phyloP scores from a whole-genome alignment of 92 coral and sea anemone genomes.

The Scolanthus callimorphus region DNA sequence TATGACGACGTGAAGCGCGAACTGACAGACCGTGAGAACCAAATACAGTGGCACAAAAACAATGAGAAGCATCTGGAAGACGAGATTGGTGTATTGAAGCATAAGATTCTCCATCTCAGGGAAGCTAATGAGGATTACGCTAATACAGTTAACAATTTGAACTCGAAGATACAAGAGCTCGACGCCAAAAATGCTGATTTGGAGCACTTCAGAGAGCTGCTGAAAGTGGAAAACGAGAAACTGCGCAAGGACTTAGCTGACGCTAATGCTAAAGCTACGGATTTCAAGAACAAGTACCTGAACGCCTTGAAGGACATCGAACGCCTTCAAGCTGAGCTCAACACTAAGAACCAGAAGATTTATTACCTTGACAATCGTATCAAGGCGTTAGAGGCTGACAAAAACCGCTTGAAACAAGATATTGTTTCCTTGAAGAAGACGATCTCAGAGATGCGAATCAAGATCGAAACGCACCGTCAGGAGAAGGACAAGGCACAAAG shows the following conservation, averaged over 20 bases:
- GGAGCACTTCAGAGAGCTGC: slow-evolving; percentile 69
- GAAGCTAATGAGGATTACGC: slow-evolving; percentile 74
- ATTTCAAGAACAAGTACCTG: slow-evolving; percentile 83
- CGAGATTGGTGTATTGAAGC: slow-evolving; percentile 77
- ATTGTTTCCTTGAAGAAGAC: slow-evolving; percentile 62
- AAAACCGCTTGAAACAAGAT: slow-evolving; percentile 55
- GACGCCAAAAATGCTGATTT: slow-evolving; percentile 83
- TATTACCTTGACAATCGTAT: slow-evolving; percentile 68
- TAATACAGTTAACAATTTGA: slow-evolving; percentile 62
- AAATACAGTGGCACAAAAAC: slow-evolving; percentile 73
- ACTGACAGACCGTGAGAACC: slow-evolving; percentile 69
- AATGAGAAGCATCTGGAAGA: slow-evolving; percentile 83
- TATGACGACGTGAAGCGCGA: slow-evolving; percentile 51
- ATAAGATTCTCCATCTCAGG: slow-evolving; percentile 73
- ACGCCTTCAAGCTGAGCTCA: slow-evolving; percentile 60
- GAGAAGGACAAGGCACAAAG: slow-evolving; percentile 51
- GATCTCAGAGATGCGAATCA: slow-evolving; percentile 68
- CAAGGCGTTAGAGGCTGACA: slow-evolving; percentile 62
- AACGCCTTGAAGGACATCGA: slow-evolving; percentile 73
- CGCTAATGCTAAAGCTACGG: slow-evolving; percentile 84
- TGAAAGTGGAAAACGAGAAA: slow-evolving; percentile 83
- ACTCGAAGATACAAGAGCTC: slow-evolving; percentile 72
- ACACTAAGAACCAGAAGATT: slow-evolving; percentile 73
- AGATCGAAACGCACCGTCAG: slow-evolving; percentile 76
- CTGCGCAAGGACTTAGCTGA: slow-evolving; percentile 74